Percentiles rank a stretch among this genome's conserved stretches.
Evolutionary conservation across 2,888 invertebrate species (phyloP).

Genomic region (Malthinus flaveolus): DNA sequence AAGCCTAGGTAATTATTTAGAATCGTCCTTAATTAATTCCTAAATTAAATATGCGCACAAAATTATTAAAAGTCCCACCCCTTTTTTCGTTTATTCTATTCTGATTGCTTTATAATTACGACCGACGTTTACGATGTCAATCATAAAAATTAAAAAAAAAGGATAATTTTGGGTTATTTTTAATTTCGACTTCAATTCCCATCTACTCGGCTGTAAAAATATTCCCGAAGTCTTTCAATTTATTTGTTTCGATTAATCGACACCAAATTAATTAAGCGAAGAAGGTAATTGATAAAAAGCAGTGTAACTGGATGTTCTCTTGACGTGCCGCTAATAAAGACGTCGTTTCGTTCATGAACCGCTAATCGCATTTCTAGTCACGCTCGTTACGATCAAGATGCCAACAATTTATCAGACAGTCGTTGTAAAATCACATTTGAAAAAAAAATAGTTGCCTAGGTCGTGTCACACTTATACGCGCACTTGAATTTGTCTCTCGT

Average conservation of each 20-base stretch:
- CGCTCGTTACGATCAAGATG: constrained; percentile 25
- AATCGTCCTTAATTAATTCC: not conserved
- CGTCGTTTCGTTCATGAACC: constrained; percentile 30
- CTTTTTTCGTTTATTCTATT: not conserved
- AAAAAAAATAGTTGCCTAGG: not conserved
- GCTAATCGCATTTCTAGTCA: constrained; percentile 34
- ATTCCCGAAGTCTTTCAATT: no score
- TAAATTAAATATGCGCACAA: not conserved
- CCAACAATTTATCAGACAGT: constrained; percentile 25
- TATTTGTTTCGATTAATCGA: not conserved
- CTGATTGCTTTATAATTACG: not conserved
- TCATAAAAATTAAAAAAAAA: not conserved
- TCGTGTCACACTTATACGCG: no score
- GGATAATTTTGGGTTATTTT: no score
- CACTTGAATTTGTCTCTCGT: no score
- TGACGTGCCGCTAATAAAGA: constrained; percentile 31
- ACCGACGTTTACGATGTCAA: not conserved
- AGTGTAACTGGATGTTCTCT: constrained; percentile 22
- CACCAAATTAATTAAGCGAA: constrained; percentile 4
- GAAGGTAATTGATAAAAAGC: constrained; percentile 15
- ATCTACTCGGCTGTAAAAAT: no score
- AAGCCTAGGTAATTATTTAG: not conserved
- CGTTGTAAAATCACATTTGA: constrained; percentile 4
- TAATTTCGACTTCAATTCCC: no score
- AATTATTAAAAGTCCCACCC: not conserved